Evolutionary conservation across 2,113 vertebrate genomes (phyloP), one percentile per base, ranked within the genome.

Genomic region (Synodontis membranacea): DNA sequence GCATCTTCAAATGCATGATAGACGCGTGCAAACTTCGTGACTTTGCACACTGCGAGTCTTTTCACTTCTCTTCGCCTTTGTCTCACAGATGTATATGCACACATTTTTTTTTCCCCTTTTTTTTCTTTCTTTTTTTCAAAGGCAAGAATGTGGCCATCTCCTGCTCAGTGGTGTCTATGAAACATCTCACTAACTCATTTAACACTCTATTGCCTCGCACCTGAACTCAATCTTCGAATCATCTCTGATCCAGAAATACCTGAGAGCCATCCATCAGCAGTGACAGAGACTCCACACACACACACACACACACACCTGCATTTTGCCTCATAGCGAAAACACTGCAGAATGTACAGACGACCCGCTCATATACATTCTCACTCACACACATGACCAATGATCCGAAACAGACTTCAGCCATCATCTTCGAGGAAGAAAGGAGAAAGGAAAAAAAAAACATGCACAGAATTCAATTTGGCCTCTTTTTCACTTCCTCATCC

Each of bases 161-260:
- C 80, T 78, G 54, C 84, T 89, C 88, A 79, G 78, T 83, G 75
- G 82, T 48, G 64, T 90, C 88, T 90, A 87, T 89, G 89, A 88
- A 85, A 85, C 83, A 37, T 87, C 90, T 91, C 90, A 89, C 87
- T 88, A 88, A 82, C 88, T 92, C 92, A 92, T 92, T 93, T 93
- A 92, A 90, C 90, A 90, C 86, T 91, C 88, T 89, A 93, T 93
- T 93, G 92, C 88, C 56, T 91, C 86, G 89, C 93, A 93, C 91
- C 91, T 92, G 91, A 92, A 91, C 88, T 90, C 89, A 90, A 86
- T 84, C 87, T 75, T 87, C 78, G 82, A 85, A 89, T 91, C 92
- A 92, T 87, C 88, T 88, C 82, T 89, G 89, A 90, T 94, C 90
- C 88, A 64, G 87, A 91, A 92, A 91, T 91, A 92, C 88, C 88